Evolutionary conservation across 1,140 invertebrate species (phyloP).

Genomic region (Cydia strobilella): DNA sequence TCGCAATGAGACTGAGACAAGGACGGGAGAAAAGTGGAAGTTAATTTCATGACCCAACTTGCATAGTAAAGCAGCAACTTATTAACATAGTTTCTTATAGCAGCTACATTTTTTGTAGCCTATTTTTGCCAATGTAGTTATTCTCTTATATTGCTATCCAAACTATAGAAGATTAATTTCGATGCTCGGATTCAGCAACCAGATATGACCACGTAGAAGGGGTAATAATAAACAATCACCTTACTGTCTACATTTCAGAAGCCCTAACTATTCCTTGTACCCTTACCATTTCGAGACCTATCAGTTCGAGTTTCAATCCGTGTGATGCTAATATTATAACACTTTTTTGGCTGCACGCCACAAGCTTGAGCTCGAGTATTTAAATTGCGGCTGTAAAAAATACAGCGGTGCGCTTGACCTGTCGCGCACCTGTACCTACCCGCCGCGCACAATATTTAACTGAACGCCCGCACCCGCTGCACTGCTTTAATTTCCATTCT

Average conservation of each 20-base stretch:
- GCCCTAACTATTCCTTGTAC: not conserved
- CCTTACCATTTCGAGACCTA: not conserved
- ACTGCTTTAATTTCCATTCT: slow-evolving; percentile 4
- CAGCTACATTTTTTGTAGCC: not conserved
- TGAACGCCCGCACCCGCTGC: not conserved
- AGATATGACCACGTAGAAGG: not conserved
- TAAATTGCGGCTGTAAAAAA: slow-evolving; percentile 32
- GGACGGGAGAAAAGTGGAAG: slow-evolving; percentile 44
- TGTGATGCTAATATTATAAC: slow-evolving; percentile 28
- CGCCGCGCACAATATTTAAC: slow-evolving; percentile 27
- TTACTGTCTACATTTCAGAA: slow-evolving; percentile 14
- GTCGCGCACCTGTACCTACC: slow-evolving; percentile 21
- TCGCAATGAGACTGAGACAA: slow-evolving; percentile 50
- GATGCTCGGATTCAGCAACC: slow-evolving; percentile 34
- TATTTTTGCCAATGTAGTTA: not conserved
- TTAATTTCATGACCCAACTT: slow-evolving; percentile 42
- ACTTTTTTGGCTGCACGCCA: slow-evolving; percentile 30
- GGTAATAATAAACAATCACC: not conserved
- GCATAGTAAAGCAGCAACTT: slow-evolving; percentile 16
- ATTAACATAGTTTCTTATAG: slow-evolving; percentile 3
- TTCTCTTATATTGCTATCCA: too few relatives aligned
- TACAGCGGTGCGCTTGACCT: slow-evolving; percentile 26
- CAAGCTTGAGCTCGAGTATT: slow-evolving; percentile 26
- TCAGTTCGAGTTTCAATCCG: slow-evolving; percentile 17
- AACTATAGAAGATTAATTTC: slow-evolving; percentile 34